Evolutionary conservation across 2,113 vertebrate species (phyloP).

Genomic region (Pygoscelis adeliae): DNA sequence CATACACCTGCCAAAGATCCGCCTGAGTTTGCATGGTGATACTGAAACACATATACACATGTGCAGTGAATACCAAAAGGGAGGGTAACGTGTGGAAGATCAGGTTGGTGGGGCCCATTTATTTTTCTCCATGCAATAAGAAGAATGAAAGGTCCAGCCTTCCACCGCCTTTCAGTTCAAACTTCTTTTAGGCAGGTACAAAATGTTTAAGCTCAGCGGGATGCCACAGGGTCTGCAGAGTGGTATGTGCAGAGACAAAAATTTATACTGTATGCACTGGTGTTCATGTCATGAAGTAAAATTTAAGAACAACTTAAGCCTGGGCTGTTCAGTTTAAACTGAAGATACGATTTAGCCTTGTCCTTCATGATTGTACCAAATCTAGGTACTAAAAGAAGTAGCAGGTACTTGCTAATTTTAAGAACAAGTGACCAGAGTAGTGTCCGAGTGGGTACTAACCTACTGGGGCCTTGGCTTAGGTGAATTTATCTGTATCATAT

Average conservation of each 20-base stretch:
- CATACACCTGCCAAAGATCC: not conserved
- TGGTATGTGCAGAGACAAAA: not conserved
- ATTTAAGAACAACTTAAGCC: not conserved
- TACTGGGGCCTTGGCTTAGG: not conserved
- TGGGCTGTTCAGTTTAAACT: not conserved
- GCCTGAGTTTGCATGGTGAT: not conserved
- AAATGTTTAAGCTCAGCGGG: not conserved
- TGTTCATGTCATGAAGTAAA: not conserved
- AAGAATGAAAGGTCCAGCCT: not conserved
- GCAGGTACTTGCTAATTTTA: not conserved
- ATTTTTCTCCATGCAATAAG: not conserved
- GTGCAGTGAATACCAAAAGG: not conserved
- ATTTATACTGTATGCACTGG: not conserved
- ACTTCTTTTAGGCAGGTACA: not conserved
- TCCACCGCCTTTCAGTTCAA: not conserved
- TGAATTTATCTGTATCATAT: not conserved
- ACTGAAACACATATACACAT: not conserved
- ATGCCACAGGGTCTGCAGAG: not conserved
- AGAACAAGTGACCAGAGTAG: not conserved
- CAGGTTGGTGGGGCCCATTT: not conserved
- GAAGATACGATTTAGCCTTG: not conserved
- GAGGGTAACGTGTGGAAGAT: not conserved
- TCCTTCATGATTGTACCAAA: not conserved
- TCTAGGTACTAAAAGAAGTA: not conserved
- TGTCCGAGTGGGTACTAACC: not conserved